Percentiles rank a stretch among this genome's conserved stretches.
Evolutionary conservation across 2,797 vertebrate species (phyloP).

Genomic region (Stomatorhinus walkeri): DNA sequence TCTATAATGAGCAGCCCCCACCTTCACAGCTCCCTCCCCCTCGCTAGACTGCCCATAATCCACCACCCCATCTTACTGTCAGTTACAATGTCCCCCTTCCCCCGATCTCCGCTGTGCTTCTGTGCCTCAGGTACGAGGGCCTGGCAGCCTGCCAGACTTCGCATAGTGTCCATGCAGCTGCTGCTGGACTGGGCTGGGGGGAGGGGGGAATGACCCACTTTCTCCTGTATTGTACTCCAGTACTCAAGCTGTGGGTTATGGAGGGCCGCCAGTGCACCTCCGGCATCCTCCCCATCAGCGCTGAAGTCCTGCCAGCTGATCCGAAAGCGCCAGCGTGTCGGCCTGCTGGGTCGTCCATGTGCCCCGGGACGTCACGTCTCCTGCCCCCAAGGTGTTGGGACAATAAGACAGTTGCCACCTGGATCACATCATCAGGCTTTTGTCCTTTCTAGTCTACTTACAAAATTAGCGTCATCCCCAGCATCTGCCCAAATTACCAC

Average conservation of each 20-base stretch:
- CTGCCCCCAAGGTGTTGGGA: background rate
- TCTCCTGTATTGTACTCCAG: conserved; percentile 23
- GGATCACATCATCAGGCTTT: background rate
- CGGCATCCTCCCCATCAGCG: background rate
- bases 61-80: background rate
- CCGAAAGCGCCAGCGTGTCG: background rate
- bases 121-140: conserved; percentile 13
- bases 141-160: conserved; percentile 22
- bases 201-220: conserved; percentile 27
- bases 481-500: background rate
- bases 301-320: background rate
- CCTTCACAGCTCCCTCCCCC: background rate
- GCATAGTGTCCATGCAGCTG: conserved; percentile 24
- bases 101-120: background rate
- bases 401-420: background rate
- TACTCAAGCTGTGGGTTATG: background rate
- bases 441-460: background rate
- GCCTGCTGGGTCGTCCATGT: background rate
- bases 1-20: background rate
- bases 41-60: background rate
- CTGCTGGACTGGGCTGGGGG: conserved; percentile 28
- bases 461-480: background rate
- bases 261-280: background rate
- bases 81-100: background rate
- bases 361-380: background rate